Evolutionary conservation across 2,113 vertebrate species (phyloP), one percentile per base, ranked within the genome.

Genomic region (Coturnix japonica): DNA sequence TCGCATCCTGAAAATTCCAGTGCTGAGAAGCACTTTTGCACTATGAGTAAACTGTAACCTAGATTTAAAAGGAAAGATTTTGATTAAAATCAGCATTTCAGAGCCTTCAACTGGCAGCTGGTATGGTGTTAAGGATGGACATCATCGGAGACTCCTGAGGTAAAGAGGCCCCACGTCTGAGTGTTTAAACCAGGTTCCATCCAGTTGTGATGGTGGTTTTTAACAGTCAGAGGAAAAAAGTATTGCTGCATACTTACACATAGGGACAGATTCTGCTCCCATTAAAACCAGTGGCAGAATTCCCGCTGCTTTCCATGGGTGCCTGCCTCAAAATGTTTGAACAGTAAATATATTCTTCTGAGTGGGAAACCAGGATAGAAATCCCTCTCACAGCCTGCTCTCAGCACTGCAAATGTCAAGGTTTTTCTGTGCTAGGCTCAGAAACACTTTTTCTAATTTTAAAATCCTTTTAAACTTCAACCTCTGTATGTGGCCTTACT

Each of bases 1-100:
- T 63, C 39, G 90, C 93, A 95, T 93, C 94, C 95, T 94, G 96
- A 95, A 95, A 96, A 96, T 95, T 96, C 94, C 92, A 95, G 78
- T 49, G 92, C 75, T 33, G 81, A 97, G 96, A 91, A 97, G 94
- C 93, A 91, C 94, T 95, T 95, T 28, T 95, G 94, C 91, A 6
- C 83, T 90, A 33, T 85, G 91, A 96, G 92, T 96, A 92, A 95
- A 92, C 94, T 92, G 91, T 81, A 89, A 95, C 91, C 70, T 72
- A 54, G 74, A 92, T 95, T 91, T 94, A 95, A 96, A 94, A 94
- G 93, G 95, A 95, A 88, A 60, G 72, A 89, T 85, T 93, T 93
- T 86, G 95, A 96, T 94, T 94, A 87, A 96, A 95, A 92, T 95
- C 87, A 93, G 87, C 74, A 77, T 94, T 97, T 97, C 91, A 96